Evolutionary conservation across 1,140 invertebrate species (phyloP).

Genomic region (Homalodisca vitripennis): DNA sequence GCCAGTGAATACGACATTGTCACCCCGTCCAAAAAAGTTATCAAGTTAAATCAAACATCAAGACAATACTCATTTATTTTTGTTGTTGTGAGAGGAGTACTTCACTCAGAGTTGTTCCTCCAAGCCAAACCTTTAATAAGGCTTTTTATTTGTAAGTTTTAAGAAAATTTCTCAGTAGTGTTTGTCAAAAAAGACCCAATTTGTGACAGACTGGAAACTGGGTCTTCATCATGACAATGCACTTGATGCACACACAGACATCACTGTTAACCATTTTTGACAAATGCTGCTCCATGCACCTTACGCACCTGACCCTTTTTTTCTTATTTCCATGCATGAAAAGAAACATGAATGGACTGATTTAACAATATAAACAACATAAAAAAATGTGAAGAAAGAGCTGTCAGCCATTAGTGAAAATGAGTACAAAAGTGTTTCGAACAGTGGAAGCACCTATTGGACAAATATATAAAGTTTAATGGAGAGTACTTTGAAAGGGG

Average conservation of each 20-base stretch:
- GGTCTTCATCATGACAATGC: slow-evolving; percentile 46
- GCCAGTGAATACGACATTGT: too few species aligned
- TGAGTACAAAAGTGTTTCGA: too few species aligned
- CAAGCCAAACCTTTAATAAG: too few species aligned
- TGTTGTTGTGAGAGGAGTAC: too few species aligned
- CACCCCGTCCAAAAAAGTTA: too few species aligned
- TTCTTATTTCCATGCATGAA: slow-evolving; percentile 46
- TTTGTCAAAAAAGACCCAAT: too few species aligned
- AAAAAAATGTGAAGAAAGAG: slow-evolving; percentile 17
- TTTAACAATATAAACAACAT: slow-evolving; percentile 41
- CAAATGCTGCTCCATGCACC: slow-evolving; percentile 49
- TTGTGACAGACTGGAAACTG: slow-evolving; percentile 40
- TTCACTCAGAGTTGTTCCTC: too few species aligned
- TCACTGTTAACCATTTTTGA: slow-evolving; percentile 40
- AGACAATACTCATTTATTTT: too few species aligned
- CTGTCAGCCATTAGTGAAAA: slow-evolving; percentile 38
- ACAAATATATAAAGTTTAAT: slow-evolving; percentile 35
- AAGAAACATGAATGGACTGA: slow-evolving; percentile 45
- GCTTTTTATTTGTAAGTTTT: slow-evolving; percentile 35
- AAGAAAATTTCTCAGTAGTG: slow-evolving; percentile 34
- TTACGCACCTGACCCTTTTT: slow-evolving; percentile 50
- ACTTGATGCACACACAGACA: slow-evolving; percentile 38
- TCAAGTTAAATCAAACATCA: too few species aligned
- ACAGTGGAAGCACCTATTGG: slow-evolving; percentile 34
- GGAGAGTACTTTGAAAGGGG: slow-evolving; percentile 38